Evolutionary conservation across 2,888 invertebrate species (phyloP), one percentile per base, ranked within the genome.

Genomic region (Cerastis leucographa): DNA sequence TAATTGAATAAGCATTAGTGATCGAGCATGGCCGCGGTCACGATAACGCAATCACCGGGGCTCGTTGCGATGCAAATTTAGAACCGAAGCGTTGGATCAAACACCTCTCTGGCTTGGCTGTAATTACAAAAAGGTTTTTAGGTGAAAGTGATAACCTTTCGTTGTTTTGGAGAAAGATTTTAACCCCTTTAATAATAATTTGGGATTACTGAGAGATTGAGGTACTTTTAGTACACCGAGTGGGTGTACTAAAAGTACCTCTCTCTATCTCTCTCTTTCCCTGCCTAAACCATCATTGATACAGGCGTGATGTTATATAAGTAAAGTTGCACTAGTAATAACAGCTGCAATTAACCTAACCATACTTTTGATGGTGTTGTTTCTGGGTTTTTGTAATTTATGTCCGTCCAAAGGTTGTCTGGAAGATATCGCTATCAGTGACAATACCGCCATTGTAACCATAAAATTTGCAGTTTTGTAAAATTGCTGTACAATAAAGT

Each of bases 41-140:
- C 84, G 75, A 89, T 91, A 92, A 92, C 88, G 83, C 90, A 91
- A 93, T 94, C 91, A 93, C 84, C 85, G 87, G 68, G 79, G 83
- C 90, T 94, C 92, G 91, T 94, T 93, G 93, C 91, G 89, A 94
- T 94, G 94, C 92, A 93, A 94, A 95, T 95, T 88, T 68, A 59
- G 64, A 86, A 88, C 85, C 78, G 77, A 83, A 82, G 73, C 67
- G 74, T 44, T 75, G 68, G 74, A 83, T 86, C 79, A 81, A 81
- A 87, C 84, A 81, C 73, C 73, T 81, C 69, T 78, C 40, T 19
- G 65, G 67, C 54, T 67, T 46, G 65, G 42, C 42, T 70, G 40
- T 88, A 81, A 87, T 89, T 80, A 80, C 35, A 44, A 67, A n/a
- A 69, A 84, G 73, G 67, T 72, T 82, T 76, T 82, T 66, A 44